Evolutionary conservation across 64 coral and sea anemone species (phyloP).

Genomic region (Cladopsammia gracilis): DNA sequence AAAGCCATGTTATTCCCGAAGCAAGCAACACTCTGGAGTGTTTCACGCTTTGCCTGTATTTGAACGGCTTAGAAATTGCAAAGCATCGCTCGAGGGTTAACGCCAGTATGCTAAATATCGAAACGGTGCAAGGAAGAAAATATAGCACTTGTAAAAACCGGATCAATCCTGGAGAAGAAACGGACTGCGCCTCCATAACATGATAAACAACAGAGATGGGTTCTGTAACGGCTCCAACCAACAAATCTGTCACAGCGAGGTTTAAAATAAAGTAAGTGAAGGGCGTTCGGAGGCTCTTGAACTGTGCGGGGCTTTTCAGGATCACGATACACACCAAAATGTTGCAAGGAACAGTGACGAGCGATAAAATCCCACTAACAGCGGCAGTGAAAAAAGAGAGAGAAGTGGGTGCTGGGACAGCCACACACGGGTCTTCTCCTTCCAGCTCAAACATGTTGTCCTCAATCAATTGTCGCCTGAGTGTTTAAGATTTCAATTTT

Average conservation of each 20-base stretch:
- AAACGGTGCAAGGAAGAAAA: constrained; percentile 76
- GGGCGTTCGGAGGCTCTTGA: constrained; percentile 65
- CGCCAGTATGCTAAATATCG: constrained; percentile 72
- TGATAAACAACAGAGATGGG: constrained; percentile 70
- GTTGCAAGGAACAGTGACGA: constrained; percentile 79
- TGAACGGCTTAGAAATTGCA: constrained; percentile 78
- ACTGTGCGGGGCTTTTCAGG: constrained; percentile 43
- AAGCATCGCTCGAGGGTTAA: constrained; percentile 79
- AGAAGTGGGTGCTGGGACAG: background rate
- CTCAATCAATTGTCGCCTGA: too few species aligned
- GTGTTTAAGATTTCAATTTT: too few species aligned
- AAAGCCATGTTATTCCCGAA: constrained; percentile 58
- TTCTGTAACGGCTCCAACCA: constrained; percentile 62
- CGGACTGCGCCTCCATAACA: constrained; percentile 10
- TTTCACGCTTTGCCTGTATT: constrained; percentile 63
- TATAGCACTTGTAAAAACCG: constrained; percentile 70
- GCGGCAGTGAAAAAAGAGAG: constrained; percentile 20
- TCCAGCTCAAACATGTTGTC: background rate
- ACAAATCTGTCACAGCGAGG: constrained; percentile 72
- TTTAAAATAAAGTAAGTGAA: constrained; percentile 77
- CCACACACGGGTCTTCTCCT: background rate
- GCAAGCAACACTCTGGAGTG: constrained; percentile 42
- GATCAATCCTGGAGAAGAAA: constrained; percentile 37
- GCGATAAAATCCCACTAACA: constrained; percentile 10
- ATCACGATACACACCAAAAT: constrained; percentile 61